These are phyloP conservation scores for Muscicapa striata DNA, from an alignment of 2,797 vertebrate genomes.

Conservation along the genomic window DNA sequence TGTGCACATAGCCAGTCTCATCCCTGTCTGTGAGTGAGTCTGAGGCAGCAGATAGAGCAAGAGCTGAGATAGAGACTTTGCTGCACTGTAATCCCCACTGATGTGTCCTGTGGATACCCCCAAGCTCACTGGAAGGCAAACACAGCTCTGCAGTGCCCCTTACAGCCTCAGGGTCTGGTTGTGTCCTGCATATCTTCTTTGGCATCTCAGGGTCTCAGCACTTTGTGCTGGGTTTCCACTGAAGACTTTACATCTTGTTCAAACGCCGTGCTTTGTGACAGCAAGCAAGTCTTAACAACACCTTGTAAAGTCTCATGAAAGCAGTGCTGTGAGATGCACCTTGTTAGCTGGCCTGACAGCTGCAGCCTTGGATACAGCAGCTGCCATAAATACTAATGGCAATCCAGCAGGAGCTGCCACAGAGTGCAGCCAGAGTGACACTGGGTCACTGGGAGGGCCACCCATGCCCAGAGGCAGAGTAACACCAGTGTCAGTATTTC, in stretches of 20 bases:
- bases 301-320: neutral
- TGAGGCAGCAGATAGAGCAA: neutral
- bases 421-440: neutral
- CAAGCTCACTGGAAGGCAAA: neutral
- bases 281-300: neutral
- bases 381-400: neutral
- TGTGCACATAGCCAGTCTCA: neutral
- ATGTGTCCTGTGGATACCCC: no score
- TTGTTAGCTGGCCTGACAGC: neutral
- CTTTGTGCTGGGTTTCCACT: neutral
- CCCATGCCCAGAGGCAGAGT: neutral
- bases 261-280: neutral
- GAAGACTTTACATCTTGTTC: neutral
- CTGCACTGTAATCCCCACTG: neutral
- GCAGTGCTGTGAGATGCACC: neutral
- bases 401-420: neutral
- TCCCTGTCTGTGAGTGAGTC: neutral
- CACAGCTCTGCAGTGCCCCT: neutral
- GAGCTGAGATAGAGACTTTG: neutral
- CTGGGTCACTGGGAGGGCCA: neutral
- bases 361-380: neutral
- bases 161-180: neutral
- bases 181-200: neutral
- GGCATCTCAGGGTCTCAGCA: neutral
- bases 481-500: accelerated